Evolutionary conservation across 2,797 vertebrate genomes (phyloP), one percentile per base, ranked within the genome.

Genomic region (Melanotaenia trifasciata): DNA sequence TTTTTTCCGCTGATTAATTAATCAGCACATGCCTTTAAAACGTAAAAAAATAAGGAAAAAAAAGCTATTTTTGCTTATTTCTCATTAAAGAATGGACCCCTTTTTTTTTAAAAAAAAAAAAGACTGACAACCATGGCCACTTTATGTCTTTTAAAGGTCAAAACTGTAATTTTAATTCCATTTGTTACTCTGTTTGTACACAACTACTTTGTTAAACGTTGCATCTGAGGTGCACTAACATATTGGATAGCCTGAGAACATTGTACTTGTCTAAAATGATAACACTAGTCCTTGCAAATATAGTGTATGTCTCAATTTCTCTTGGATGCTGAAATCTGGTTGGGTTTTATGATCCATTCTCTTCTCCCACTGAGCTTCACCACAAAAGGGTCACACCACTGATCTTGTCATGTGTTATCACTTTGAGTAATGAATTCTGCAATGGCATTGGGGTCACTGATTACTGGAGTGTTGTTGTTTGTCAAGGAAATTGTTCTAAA

Each of bases 351-450:
- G 59, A 32, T 53, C 56, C 56, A 59, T 16, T 59, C 11, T 0
- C 3, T 38, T 62, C 45, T 38, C 32, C 8, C 9, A 18, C 18
- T 30, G 24, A 36, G 24, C 18, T 58, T 3, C 26, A 28, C 2
- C 28, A 68, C 59, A 65, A 47, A 53, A 71, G 54, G 60, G 45
- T 62, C 59, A 56, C 16, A 18, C 20, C 43, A 45, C 53, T 57
- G 64, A 54, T 76, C 58, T 53, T 65, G 47, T 81, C 58, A 53
- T 28, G 32, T 64, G 35, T 53, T 50, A 74, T 60, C 74, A 74
- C 53, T 53, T 61, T 67, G 32, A 75, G 54, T 64, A 70, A 80
- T 74, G 61, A 70, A 56, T 76, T 65, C 35, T 14, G 53, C 50
- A 62, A 72, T 61, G 69, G 58, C 38, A 65, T 12, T 9, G 28